Percentiles rank a stretch among this genome's conserved stretches.
These are phyloP conservation scores for Australoheros facetus DNA, from an alignment of 2,797 vertebrate species.

Conservation along the genomic window DNA sequence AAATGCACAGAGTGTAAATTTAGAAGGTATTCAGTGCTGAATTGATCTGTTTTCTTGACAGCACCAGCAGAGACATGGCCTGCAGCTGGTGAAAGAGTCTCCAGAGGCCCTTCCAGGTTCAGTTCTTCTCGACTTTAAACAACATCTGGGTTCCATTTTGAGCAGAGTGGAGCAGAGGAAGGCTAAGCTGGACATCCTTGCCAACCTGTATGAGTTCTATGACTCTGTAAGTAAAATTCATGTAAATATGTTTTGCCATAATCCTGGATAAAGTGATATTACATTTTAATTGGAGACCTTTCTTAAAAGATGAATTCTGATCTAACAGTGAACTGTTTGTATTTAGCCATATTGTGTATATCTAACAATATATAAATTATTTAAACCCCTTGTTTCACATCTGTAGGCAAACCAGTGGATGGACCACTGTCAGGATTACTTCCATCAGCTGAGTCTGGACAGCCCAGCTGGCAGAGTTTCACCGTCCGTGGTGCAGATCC, in stretches of 20 bases:
- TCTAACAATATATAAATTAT: neutral
- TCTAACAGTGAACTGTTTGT: neutral
- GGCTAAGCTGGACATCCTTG: conserved; percentile 76
- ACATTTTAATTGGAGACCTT: neutral
- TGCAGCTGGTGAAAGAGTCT: conserved; percentile 75
- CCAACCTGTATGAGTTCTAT: conserved; percentile 83
- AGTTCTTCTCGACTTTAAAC: conserved; percentile 71
- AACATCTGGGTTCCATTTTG: conserved; percentile 74
- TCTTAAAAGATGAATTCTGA: neutral
- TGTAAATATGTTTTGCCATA: neutral
- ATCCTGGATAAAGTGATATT: neutral
- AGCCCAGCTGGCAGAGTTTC: conserved; percentile 44
- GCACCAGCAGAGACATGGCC: conserved; percentile 79
- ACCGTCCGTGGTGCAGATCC: conserved; percentile 62
- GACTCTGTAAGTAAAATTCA: conserved; percentile 75
- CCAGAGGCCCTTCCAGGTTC: conserved; percentile 66
- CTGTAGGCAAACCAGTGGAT: conserved; percentile 80
- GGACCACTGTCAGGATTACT: conserved; percentile 79
- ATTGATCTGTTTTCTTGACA: conserved; percentile 29
- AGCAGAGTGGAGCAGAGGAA: conserved; percentile 74
- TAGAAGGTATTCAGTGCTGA: neutral
- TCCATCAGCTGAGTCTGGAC: conserved; percentile 69
- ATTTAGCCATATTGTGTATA: neutral
- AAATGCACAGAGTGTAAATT: neutral
- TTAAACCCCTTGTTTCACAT: neutral